phyloP scores from a whole-genome alignment of 2,113 vertebrate species.

The Oryzias woworae region DNA sequence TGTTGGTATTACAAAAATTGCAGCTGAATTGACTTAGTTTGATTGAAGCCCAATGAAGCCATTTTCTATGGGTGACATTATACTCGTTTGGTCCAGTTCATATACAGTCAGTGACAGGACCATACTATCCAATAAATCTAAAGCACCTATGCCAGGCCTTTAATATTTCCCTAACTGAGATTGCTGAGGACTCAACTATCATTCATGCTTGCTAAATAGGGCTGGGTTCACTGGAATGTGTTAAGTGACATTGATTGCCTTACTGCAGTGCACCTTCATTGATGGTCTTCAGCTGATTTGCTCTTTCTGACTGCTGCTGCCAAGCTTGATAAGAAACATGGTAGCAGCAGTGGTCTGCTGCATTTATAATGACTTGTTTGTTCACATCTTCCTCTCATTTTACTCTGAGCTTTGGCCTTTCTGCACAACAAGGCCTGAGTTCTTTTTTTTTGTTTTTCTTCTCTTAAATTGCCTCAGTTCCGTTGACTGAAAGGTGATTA shows the following conservation, averaged over 20 bases:
- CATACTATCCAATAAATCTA: constrained; percentile 51
- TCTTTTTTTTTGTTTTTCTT: constrained; percentile 7
- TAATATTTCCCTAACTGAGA: constrained; percentile 71
- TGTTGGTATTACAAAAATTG: no score
- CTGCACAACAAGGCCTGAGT: constrained; percentile 1
- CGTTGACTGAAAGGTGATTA: no score
- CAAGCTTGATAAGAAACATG: constrained; percentile 15
- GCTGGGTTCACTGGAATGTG: constrained; percentile 38
- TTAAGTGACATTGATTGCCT: constrained; percentile 61
- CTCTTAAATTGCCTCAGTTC: constrained; percentile 5
- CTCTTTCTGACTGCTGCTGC: constrained; percentile 19
- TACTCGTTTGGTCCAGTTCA: constrained; percentile 20
- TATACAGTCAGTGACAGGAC: constrained; percentile 5
- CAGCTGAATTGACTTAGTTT: no score
- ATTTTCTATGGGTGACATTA: constrained; percentile 26
- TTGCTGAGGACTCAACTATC: constrained; percentile 45
- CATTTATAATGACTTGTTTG: constrained; percentile 33
- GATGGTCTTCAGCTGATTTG: constrained; percentile 39
- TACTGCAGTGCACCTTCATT: constrained; percentile 19
- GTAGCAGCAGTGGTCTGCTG: not conserved
- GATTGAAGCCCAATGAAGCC: no score
- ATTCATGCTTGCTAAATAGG: constrained; percentile 41
- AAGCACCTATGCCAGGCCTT: constrained; percentile 56
- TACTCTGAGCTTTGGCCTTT: constrained; percentile 34
- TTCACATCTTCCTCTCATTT: constrained; percentile 18